These are phyloP conservation scores for Zaprionus ghesquierei DNA, from an alignment of 1,140 invertebrate species.

Conservation along the genomic window DNA sequence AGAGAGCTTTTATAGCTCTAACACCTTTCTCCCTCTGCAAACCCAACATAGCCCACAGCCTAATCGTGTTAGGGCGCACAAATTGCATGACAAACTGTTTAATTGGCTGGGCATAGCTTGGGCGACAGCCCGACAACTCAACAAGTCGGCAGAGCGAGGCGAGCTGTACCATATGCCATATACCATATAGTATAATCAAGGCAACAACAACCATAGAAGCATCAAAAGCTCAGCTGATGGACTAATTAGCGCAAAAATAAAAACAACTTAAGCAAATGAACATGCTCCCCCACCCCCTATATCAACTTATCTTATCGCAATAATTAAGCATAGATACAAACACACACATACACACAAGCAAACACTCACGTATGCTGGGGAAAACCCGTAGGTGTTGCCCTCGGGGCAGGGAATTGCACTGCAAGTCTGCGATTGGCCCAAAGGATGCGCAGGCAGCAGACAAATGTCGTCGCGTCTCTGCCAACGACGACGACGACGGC, in stretches of 20 bases:
- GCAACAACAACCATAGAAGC: not conserved
- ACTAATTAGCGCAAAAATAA: conserved; percentile 15
- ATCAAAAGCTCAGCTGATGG: not conserved
- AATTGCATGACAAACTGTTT: conserved; percentile 2
- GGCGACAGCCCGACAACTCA: not conserved
- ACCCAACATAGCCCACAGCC: not conserved
- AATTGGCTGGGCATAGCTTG: not conserved
- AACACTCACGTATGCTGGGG: not conserved
- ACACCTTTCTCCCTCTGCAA: not conserved
- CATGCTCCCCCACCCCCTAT: not conserved
- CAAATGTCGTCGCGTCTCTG: conserved; percentile 8
- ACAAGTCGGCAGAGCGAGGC: too few relatives aligned
- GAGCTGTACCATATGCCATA: too few relatives aligned
- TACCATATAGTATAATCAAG: not conserved
- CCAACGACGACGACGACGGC: not conserved
- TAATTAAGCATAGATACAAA: conserved; percentile 19
- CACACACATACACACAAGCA: not conserved
- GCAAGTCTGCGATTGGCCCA: conserved; percentile 26
- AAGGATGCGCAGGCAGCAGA: conserved; percentile 18
- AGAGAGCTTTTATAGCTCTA: too few relatives aligned
- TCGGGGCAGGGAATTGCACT: not conserved
- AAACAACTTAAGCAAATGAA: not conserved
- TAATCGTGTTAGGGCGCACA: not conserved
- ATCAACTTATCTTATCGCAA: conserved; percentile 31
- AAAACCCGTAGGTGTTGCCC: not conserved